These are phyloP conservation scores for Limnephilus auricula DNA, from an alignment of 2,888 invertebrate species.

Conservation along the genomic window DNA sequence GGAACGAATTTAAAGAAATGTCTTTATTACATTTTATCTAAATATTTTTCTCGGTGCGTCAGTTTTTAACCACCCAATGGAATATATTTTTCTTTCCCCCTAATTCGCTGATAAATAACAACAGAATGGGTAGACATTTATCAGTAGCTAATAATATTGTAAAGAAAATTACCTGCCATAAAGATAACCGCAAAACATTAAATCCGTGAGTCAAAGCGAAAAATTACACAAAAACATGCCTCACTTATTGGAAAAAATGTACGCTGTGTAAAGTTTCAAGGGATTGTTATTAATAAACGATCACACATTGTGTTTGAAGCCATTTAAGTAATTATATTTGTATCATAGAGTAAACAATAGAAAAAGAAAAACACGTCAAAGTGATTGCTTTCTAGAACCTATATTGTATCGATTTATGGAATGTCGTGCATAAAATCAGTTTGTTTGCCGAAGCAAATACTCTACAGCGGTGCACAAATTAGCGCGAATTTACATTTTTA, in stretches of 20 bases:
- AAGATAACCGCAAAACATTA: conserved; percentile 19
- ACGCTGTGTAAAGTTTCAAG: background rate
- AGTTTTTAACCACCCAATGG: background rate
- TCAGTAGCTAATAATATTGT: conserved; percentile 36
- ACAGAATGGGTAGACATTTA: conserved; percentile 5
- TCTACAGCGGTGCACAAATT: background rate
- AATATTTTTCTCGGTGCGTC: background rate
- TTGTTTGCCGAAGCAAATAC: background rate
- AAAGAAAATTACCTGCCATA: conserved; percentile 43
- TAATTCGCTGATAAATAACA: conserved; percentile 34
- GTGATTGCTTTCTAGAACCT: background rate
- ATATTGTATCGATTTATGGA: background rate
- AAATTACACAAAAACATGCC: conserved; percentile 23
- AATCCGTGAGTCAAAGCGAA: conserved; percentile 7
- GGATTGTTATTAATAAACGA: background rate
- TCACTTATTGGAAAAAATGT: background rate
- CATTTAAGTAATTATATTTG: background rate
- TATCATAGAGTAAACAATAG: background rate
- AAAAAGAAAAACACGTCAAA: background rate
- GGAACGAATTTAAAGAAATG: too few species aligned
- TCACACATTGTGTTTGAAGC: background rate
- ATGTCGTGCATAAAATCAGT: background rate
- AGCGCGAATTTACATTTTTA: background rate
- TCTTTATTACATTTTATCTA: background rate
- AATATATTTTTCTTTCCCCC: background rate